Evolutionary conservation across 2,113 vertebrate genomes (phyloP).

Genomic region (Oreochromis aureus): DNA sequence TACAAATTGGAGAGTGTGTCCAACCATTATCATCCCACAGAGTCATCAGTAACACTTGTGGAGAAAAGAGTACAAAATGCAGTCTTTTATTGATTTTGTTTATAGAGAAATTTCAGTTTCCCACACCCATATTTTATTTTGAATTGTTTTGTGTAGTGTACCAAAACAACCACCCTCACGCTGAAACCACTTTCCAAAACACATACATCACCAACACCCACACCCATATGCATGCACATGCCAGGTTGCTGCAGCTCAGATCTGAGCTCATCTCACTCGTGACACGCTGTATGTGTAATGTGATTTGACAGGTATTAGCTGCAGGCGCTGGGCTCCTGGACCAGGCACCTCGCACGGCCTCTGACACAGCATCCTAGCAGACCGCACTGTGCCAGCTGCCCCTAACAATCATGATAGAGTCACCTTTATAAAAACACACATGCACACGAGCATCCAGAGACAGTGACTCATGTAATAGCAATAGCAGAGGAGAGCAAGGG

Average conservation of each 20-base stretch:
- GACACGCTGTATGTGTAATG: neutral
- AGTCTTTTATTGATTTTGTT: neutral
- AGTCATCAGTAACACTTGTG: neutral
- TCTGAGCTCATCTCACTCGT: neutral
- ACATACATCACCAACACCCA: conserved; percentile 28
- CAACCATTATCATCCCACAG: neutral
- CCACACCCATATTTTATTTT: neutral
- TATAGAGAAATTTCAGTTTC: neutral
- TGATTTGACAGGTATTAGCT: conserved; percentile 37
- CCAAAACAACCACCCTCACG: conserved; percentile 20
- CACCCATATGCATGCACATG: conserved; percentile 5
- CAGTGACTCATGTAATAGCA: conserved; percentile 19
- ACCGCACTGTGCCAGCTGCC: conserved; percentile 19
- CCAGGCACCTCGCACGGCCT: neutral
- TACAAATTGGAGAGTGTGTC: neutral
- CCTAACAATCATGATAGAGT: conserved; percentile 1
- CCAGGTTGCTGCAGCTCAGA: conserved; percentile 2
- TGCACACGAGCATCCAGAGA: neutral
- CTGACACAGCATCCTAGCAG: conserved; percentile 11
- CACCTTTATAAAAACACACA: neutral
- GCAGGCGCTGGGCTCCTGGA: conserved; percentile 3
- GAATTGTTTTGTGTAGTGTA: neutral
- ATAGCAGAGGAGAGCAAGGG: neutral
- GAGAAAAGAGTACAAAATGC: neutral
- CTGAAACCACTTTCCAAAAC: conserved; percentile 16